Conservation (phyloP, 1,140 invertebrate species). For the Manduca sexta region DNA sequence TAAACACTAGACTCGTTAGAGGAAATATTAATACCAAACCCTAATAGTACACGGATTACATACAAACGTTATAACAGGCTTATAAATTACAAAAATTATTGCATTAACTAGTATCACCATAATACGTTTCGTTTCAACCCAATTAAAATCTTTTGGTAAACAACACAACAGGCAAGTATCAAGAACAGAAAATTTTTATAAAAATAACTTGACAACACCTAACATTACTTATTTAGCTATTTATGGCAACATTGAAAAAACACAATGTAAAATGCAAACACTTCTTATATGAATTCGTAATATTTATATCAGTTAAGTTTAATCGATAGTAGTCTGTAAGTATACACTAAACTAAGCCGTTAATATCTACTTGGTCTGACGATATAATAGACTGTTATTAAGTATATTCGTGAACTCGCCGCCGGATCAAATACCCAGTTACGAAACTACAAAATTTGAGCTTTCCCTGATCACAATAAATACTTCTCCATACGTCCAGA, state of each 20-base stretch:
- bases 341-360: constrained; percentile 24
- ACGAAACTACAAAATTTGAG: constrained; percentile 67
- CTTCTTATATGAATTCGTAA: neutral
- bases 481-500: neutral
- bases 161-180: constrained; percentile 50
- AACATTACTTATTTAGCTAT: constrained; percentile 29
- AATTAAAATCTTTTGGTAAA: constrained; percentile 47
- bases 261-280: constrained; percentile 19
- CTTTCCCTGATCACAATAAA: constrained; percentile 46
- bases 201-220: constrained; percentile 42
- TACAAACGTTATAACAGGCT: constrained; percentile 34
- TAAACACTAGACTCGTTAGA: constrained; percentile 32
- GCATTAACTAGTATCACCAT: constrained; percentile 58
- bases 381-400: constrained; percentile 11
- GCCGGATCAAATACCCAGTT: constrained; percentile 1
- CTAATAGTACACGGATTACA: constrained; percentile 26
- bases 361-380: constrained; percentile 34
- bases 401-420: neutral
- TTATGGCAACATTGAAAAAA: constrained; percentile 40
- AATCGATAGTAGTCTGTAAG: neutral
- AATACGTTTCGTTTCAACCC: constrained; percentile 36
- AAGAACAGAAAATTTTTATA: constrained; percentile 35
- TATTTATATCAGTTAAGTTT: neutral
- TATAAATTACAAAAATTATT: constrained; percentile 35
- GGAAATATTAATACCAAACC: constrained; percentile 39